A percentile compares a stretch with the other conserved stretches of the same genome.
These are phyloP conservation scores for Gnatocerus cornutus DNA, from an alignment of 2,888 invertebrate species.

Conservation along the genomic window DNA sequence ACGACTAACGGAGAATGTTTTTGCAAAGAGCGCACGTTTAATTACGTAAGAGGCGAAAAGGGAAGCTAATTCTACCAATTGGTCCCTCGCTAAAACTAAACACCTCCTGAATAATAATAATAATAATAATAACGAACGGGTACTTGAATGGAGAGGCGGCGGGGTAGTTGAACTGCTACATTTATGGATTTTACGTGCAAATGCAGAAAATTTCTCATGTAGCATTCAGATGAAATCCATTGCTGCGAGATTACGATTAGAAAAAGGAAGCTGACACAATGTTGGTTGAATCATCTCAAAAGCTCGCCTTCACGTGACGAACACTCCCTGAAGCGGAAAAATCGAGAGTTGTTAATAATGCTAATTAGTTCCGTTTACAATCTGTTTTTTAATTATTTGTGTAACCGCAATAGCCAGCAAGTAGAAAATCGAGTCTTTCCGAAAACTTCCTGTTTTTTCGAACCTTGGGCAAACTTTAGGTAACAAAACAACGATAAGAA, in stretches of 20 bases:
- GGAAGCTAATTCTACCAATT: slow-evolving; percentile 32
- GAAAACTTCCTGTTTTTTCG: background rate
- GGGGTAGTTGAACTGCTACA: background rate
- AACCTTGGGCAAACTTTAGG: background rate
- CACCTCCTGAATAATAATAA: slow-evolving; percentile 26
- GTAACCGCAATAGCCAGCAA: background rate
- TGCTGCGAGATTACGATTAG: slow-evolving; percentile 9
- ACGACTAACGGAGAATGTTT: slow-evolving; percentile 21
- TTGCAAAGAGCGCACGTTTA: slow-evolving; percentile 32
- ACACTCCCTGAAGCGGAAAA: background rate
- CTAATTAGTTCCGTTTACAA: background rate
- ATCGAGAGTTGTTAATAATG: background rate
- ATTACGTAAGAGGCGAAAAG: slow-evolving; percentile 27
- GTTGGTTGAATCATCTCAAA: slow-evolving; percentile 8
- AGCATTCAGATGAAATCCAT: too few species aligned
- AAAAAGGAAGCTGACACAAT: slow-evolving; percentile 18
- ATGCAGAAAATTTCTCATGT: too few species aligned
- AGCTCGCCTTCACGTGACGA: background rate
- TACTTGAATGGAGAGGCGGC: background rate
- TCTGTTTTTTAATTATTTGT: background rate
- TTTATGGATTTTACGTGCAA: background rate
- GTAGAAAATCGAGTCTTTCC: background rate
- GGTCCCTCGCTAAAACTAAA: slow-evolving; percentile 30
- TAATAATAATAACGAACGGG: slow-evolving; percentile 4
- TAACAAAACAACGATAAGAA: slow-evolving; percentile 1